Conservation (phyloP, 2,113 vertebrate species). For the Istiophorus platypterus region DNA sequence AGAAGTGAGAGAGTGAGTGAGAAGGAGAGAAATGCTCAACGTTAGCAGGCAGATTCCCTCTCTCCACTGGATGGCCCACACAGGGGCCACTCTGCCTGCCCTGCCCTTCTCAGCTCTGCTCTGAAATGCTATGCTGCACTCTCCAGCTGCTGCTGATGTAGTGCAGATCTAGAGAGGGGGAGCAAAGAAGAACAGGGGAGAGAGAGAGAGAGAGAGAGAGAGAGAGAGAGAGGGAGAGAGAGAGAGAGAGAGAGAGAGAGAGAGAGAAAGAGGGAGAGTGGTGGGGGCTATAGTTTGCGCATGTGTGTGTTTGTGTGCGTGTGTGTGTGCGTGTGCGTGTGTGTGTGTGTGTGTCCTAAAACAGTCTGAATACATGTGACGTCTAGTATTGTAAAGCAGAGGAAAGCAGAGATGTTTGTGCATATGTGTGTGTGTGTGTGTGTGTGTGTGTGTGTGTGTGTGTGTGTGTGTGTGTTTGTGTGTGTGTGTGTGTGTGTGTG, state of each 20-base stretch:
- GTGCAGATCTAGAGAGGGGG: constrained; percentile 63
- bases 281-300: constrained; percentile 23
- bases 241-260: constrained; percentile 23
- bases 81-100: constrained; percentile 69
- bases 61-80: constrained; percentile 63
- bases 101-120: constrained; percentile 55
- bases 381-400: constrained; percentile 66
- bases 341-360: constrained; percentile 27
- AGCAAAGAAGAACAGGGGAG: constrained; percentile 36
- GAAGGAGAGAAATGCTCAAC: constrained; percentile 53
- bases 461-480: constrained; percentile 14
- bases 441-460: constrained; percentile 10
- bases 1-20: constrained; percentile 55
- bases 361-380: constrained; percentile 65
- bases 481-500: constrained; percentile 2
- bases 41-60: constrained; percentile 63
- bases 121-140: constrained; percentile 66
- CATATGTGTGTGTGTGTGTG: constrained; percentile 3
- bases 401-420: constrained; percentile 30
- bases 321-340: not conserved
- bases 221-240: constrained; percentile 44
- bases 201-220: constrained; percentile 17
- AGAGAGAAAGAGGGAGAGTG: constrained; percentile 14
- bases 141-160: constrained; percentile 74
- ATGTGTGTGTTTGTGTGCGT: constrained; percentile 23